Conservation (phyloP, 92 coral and sea anemone species). For the Meandrina meandrites region DNA sequence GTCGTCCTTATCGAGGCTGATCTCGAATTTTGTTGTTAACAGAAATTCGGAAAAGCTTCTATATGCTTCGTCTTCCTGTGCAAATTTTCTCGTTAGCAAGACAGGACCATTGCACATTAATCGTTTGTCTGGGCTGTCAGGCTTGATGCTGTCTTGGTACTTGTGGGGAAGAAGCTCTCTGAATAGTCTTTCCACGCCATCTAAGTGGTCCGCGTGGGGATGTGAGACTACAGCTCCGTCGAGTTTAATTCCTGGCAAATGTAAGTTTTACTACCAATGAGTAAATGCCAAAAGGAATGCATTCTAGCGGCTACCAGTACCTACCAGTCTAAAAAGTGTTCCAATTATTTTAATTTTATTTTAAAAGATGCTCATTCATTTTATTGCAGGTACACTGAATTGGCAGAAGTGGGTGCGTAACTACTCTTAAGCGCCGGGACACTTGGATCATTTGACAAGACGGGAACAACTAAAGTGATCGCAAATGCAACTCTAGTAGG, state of each 20-base stretch:
- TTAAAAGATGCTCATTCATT: too few species aligned
- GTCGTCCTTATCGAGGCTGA: not conserved
- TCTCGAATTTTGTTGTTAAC: constrained; percentile 2
- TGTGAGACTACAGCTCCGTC: constrained; percentile 33
- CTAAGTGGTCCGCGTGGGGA: constrained; percentile 35
- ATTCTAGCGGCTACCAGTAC: too few species aligned
- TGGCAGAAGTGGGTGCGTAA: too few species aligned
- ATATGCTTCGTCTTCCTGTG: not conserved
- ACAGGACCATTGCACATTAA: constrained; percentile 33
- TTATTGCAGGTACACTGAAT: too few species aligned
- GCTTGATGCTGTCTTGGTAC: not conserved
- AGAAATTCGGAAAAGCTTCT: constrained; percentile 25
- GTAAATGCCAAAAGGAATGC: not conserved
- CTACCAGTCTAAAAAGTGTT: too few species aligned
- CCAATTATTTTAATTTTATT: too few species aligned
- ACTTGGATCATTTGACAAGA: too few species aligned
- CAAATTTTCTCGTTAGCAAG: constrained; percentile 14
- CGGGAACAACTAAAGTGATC: too few species aligned
- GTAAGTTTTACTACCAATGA: not conserved
- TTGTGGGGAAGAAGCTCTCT: constrained; percentile 10
- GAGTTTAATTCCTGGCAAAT: constrained; percentile 19
- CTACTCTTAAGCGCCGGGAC: too few species aligned
- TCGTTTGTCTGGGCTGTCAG: not conserved
- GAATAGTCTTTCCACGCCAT: constrained; percentile 28
- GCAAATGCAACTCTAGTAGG: too few species aligned